Percentiles rank a stretch among this genome's conserved stretches.
Evolutionary conservation across 2,888 invertebrate genomes (phyloP).

Genomic region (Plagiodera versicolora): DNA sequence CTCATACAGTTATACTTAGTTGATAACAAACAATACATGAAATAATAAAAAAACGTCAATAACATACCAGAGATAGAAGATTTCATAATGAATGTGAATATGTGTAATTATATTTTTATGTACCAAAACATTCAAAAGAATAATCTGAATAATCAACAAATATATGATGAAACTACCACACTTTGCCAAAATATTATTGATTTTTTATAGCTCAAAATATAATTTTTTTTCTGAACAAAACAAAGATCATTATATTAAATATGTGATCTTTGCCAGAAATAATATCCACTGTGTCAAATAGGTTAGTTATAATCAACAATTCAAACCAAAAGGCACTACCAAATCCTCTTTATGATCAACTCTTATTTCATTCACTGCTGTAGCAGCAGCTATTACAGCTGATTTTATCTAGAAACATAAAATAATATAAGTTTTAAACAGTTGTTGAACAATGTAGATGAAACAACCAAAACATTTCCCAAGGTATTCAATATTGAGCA

Average conservation of each 20-base stretch:
- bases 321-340: conserved; percentile 83
- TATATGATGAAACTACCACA: too few species aligned
- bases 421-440: background rate
- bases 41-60: too few species aligned
- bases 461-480: too few species aligned
- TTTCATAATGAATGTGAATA: too few species aligned
- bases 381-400: conserved; percentile 69
- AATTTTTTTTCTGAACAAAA: conserved; percentile 5
- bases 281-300: too few species aligned
- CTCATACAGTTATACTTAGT: too few species aligned
- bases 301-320: conserved; percentile 1
- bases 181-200: background rate
- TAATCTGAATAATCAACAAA: too few species aligned
- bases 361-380: conserved; percentile 76
- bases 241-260: background rate
- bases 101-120: too few species aligned
- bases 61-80: too few species aligned
- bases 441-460: background rate
- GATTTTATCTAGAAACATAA: conserved; percentile 64
- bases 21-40: too few species aligned
- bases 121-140: too few species aligned
- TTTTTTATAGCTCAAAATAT: too few species aligned
- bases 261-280: background rate
- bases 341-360: conserved; percentile 88
- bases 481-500: background rate